Conservation (phyloP, 2,113 vertebrate species). For the Rhodinocichla rosea region DNA sequence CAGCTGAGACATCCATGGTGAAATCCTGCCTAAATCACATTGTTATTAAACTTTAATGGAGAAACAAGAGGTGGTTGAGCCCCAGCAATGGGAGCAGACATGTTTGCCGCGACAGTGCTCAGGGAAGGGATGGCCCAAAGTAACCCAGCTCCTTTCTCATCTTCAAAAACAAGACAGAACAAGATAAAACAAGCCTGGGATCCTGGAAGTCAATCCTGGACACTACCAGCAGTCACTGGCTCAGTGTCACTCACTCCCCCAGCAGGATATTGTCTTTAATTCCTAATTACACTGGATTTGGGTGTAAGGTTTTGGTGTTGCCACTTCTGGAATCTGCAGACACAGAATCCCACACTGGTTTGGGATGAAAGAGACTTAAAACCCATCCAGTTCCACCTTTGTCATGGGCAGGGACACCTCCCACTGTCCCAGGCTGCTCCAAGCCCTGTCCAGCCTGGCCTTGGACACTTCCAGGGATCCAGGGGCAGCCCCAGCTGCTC, state of each 20-base stretch:
- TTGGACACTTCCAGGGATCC: neutral
- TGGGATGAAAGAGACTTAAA: neutral
- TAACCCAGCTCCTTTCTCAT: neutral
- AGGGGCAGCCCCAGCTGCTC: neutral
- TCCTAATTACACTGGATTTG: neutral
- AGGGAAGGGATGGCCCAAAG: neutral
- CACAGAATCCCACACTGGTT: neutral
- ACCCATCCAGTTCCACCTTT: neutral
- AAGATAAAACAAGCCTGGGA: neutral
- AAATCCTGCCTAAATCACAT: neutral
- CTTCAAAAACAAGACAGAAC: neutral
- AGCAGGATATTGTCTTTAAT: neutral
- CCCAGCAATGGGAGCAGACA: neutral
- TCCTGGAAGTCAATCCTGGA: accelerated
- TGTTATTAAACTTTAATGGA: neutral
- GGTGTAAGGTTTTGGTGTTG: neutral
- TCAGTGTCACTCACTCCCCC: neutral
- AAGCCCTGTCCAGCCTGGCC: neutral
- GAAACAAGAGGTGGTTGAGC: neutral
- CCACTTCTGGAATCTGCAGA: neutral
- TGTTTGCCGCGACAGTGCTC: accelerated
- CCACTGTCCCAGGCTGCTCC: accelerated
- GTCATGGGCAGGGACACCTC: neutral
- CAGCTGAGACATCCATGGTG: neutral
- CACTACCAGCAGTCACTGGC: neutral